phyloP scores from a whole-genome alignment of 2,113 vertebrate species.

The Myotis lucifugus region DNA sequence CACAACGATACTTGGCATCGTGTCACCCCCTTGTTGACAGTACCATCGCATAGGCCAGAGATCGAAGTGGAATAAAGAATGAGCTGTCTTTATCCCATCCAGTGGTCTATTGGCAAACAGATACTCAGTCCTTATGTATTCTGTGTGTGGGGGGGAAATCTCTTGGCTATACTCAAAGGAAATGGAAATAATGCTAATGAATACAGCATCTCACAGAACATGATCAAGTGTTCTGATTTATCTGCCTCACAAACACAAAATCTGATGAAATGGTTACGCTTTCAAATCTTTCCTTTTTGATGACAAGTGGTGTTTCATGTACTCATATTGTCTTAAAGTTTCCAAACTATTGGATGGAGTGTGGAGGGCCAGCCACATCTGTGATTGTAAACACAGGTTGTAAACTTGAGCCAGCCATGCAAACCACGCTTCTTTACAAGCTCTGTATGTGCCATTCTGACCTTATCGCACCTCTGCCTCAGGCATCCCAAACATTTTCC shows the following conservation, averaged over 20 bases:
- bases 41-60: slow-evolving; percentile 72
- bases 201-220: slow-evolving; percentile 9
- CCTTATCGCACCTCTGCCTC: background rate
- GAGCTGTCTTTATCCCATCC: slow-evolving; percentile 76
- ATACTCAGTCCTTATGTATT: slow-evolving; percentile 67
- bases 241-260: background rate
- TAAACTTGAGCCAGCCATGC: background rate
- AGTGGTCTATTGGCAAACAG: slow-evolving; percentile 76
- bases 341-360: background rate
- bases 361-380: background rate
- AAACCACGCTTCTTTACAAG: background rate
- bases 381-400: background rate
- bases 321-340: background rate
- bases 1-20: slow-evolving; percentile 78
- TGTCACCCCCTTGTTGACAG: slow-evolving; percentile 80
- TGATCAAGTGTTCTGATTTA: background rate
- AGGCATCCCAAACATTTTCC: background rate
- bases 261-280: background rate
- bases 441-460: background rate
- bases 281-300: background rate
- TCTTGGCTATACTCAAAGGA: slow-evolving; percentile 64
- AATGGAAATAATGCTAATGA: slow-evolving; percentile 51
- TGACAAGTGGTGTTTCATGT: background rate
- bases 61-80: slow-evolving; percentile 76
- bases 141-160: background rate